Base-by-base conservation (phyloP, 2,888 invertebrate species). In the Napeogenes sylphis region DNA sequence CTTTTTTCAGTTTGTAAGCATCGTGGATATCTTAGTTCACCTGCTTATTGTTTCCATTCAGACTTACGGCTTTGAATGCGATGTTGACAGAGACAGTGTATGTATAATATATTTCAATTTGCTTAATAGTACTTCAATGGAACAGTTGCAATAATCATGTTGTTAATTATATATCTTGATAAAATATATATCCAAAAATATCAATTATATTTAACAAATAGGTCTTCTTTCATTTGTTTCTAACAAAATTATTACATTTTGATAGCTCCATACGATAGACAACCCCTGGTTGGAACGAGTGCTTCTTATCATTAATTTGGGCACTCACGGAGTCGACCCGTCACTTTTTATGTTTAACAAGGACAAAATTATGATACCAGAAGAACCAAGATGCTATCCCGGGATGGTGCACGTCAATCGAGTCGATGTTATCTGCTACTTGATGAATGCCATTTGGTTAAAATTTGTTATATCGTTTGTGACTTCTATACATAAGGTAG, bases 271-370 rank as follows among this genome's bases (percentile, higher is more conserved):
- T 47, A 59, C 67, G 2, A 68, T 73, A 8, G 73, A 81, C 63
- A 73, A 81, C 67, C 74, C 80, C 21, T 79, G 81, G 76, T 63
- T 86, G 32, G 81, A 83, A 61, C 80, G 81, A 0, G n/a, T 83
- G 0, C 74, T 87, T 0, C 68, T 83, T 4, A 55, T 82, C n/a
- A 30, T 84, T 6, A 87, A 85, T 67, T 71, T 87, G 0, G 87
- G 87, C n/a, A 85, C 83, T 21, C 87, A 87, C 59, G 86, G 87
- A 59, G 85, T 87, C 73, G 84, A 83, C 68, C 84, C 84, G 0
- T 83, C 82, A 70, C 86, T 86, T 2, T 67, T 82, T 3, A 73
- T 81, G 63, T 72, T 82, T 64, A 77, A 78, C 61, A 76, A 75
- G 70, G 75, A 72, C 61, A 70, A 79, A 35, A 69, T 81, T 10